Evolutionary conservation across 2,888 invertebrate species (phyloP).

Genomic region (Limnephilus lunatus): DNA sequence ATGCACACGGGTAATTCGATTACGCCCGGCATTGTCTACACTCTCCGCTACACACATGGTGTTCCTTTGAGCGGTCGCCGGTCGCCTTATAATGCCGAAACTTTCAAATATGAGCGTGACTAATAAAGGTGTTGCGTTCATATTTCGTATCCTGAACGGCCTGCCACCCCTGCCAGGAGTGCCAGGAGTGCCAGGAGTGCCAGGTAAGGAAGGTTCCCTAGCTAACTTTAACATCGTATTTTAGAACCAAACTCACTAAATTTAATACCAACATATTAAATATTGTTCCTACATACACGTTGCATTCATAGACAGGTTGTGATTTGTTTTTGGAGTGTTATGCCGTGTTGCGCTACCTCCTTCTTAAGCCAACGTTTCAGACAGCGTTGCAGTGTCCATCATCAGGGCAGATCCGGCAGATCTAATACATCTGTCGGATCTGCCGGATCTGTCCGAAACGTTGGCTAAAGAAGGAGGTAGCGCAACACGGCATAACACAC

Average conservation of each 20-base stretch:
- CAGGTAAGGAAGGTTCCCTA: background rate
- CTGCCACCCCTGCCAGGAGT: background rate
- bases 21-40: background rate
- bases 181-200: background rate
- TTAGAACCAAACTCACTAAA: background rate
- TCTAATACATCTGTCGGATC: too few relatives aligned
- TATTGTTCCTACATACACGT: too few relatives aligned
- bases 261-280: too few relatives aligned
- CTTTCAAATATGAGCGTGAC: background rate
- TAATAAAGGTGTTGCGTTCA: background rate
- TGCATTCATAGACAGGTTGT: too few relatives aligned
- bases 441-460: too few relatives aligned
- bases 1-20: conserved; percentile 21
- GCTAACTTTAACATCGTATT: background rate
- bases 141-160: background rate
- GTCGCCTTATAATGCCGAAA: background rate
- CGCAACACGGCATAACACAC: too few relatives aligned
- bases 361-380: too few relatives aligned
- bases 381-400: too few relatives aligned
- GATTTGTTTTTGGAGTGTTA: too few relatives aligned
- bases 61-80: background rate
- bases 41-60: background rate
- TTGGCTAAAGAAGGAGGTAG: too few relatives aligned
- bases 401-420: too few relatives aligned
- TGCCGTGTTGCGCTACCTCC: too few relatives aligned